Evolutionary conservation across 2,113 vertebrate genomes (phyloP).

Genomic region (Onychorhynchus coronatus): DNA sequence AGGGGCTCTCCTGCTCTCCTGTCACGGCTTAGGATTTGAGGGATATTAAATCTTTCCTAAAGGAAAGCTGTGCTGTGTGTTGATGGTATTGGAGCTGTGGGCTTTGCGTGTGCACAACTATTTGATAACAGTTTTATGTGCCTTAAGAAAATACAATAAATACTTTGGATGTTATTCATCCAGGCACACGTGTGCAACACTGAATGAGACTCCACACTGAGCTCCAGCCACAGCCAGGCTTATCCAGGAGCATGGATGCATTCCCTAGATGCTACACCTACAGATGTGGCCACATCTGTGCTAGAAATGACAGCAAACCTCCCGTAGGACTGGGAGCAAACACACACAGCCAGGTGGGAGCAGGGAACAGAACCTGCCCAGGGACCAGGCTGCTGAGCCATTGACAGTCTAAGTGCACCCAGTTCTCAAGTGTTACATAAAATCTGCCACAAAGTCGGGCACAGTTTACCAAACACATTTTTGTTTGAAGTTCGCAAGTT

Average conservation of each 20-base stretch:
- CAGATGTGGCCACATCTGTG: not conserved
- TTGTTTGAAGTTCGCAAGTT: not conserved
- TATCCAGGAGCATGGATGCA: not conserved
- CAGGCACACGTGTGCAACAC: not conserved
- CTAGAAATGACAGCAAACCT: not conserved
- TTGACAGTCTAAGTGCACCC: not conserved
- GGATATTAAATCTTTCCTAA: not conserved
- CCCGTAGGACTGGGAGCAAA: not conserved
- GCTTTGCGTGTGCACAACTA: fast-evolving
- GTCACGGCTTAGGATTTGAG: not conserved
- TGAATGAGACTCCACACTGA: not conserved
- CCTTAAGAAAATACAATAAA: not conserved
- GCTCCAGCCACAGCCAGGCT: not conserved
- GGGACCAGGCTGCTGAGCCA: not conserved
- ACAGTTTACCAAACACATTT: not conserved
- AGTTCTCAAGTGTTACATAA: not conserved
- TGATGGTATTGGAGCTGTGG: not conserved
- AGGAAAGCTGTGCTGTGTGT: not conserved
- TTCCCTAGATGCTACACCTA: not conserved
- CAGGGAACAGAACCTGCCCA: not conserved
- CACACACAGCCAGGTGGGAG: not conserved
- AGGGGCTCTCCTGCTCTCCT: not conserved
- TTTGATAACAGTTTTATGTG: not conserved
- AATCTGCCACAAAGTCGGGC: not conserved
- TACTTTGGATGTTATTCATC: not conserved